These are phyloP conservation scores for Gordius sp. DNA, from an alignment of 2,888 invertebrate species.

Conservation along the genomic window DNA sequence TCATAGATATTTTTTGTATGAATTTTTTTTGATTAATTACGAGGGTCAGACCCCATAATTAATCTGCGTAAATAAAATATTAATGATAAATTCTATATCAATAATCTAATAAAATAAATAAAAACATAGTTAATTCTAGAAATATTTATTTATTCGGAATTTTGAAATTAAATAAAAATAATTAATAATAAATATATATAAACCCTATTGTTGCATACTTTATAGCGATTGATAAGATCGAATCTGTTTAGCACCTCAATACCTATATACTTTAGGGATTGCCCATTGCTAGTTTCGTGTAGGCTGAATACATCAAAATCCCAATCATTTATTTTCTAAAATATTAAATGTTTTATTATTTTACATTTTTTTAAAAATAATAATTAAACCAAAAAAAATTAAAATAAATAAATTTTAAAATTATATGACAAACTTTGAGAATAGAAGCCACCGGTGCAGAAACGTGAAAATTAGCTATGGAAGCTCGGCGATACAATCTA, in stretches of 20 bases:
- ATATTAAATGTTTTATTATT: constrained; percentile 20
- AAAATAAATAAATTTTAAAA: background rate
- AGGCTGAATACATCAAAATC: constrained; percentile 72
- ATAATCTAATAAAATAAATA: no score
- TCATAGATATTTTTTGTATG: no score
- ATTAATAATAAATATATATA: background rate
- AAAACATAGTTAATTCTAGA: no score
- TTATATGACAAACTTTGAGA: background rate
- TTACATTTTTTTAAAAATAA: constrained; percentile 16
- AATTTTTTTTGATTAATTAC: no score
- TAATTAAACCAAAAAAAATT: background rate
- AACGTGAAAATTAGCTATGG: constrained; percentile 16
- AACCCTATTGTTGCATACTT: constrained; percentile 33
- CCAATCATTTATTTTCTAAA: constrained; percentile 66
- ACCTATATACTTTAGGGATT: constrained; percentile 66
- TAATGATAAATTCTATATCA: no score
- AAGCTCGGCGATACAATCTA: constrained; percentile 17
- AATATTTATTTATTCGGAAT: no score
- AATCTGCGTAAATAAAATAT: no score
- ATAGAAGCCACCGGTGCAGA: background rate
- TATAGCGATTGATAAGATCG: constrained; percentile 76
- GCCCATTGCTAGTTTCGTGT: constrained; percentile 53
- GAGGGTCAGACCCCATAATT: no score
- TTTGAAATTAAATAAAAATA: background rate
- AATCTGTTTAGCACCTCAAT: constrained; percentile 78